Conservation (phyloP, 92 coral and sea anemone species). For the Zoanthus gigantus region DNA sequence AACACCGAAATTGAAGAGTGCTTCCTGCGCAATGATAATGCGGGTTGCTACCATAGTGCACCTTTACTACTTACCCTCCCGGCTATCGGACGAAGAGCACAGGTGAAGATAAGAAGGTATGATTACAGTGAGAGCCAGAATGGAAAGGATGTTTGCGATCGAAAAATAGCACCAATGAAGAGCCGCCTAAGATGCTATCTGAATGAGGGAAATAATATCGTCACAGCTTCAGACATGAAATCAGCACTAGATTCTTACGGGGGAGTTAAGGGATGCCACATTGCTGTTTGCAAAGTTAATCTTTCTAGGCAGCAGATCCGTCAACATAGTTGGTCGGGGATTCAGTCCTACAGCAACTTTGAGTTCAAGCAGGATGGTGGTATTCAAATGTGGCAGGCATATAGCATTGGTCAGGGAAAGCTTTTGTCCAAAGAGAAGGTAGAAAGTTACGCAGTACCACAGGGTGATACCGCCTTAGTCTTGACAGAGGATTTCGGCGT, state of each 20-base stretch:
- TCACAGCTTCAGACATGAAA: conserved; percentile 71
- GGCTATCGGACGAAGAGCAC: conserved; percentile 51
- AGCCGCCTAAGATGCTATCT: conserved; percentile 65
- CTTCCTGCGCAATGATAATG: conserved; percentile 30
- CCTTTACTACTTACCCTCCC: conserved; percentile 58
- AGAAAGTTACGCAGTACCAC: conserved; percentile 43
- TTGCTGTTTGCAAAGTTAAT: conserved; percentile 60
- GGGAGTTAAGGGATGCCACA: conserved; percentile 67
- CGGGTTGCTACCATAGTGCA: conserved; percentile 65
- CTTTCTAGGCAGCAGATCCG: conserved; percentile 49
- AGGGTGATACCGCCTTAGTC: conserved; percentile 32
- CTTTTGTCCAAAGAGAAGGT: conserved; percentile 26
- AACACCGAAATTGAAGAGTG: conserved; percentile 22
- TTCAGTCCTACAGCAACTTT: conserved; percentile 62
- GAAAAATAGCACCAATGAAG: conserved; percentile 71
- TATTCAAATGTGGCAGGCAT: conserved; percentile 55
- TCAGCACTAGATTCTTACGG: conserved; percentile 70
- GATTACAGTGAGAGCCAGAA: conserved; percentile 69
- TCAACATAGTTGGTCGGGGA: conserved; percentile 68
- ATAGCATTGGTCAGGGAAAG: conserved; percentile 60
- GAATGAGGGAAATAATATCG: conserved; percentile 67
- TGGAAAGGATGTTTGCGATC: conserved; percentile 68
- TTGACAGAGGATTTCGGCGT: conserved; percentile 40
- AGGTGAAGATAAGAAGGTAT: conserved; percentile 53
- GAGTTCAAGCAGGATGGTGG: conserved; percentile 45